A percentile compares a stretch with the other conserved stretches of the same genome.
phyloP scores from a whole-genome alignment of 2,888 invertebrate genomes.

The Tenthredo notha region DNA sequence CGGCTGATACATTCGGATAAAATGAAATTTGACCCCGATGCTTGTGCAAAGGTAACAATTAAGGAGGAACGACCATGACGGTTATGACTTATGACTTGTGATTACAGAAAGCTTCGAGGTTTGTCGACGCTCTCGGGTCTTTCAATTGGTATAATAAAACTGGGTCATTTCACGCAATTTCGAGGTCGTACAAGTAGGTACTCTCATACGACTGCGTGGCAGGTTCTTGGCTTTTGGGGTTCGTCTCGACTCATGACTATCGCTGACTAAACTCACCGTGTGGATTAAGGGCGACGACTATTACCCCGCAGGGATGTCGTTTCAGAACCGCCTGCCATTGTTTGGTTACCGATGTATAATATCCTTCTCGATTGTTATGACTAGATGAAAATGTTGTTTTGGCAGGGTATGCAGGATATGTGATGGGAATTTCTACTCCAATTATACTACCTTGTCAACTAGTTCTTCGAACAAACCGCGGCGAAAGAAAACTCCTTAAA shows the following conservation, averaged over 20 bases:
- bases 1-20: background rate
- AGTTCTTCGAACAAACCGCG: background rate
- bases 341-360: constrained; percentile 1
- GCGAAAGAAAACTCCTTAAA: constrained; percentile 12
- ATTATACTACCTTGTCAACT: constrained; percentile 40
- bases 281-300: background rate
- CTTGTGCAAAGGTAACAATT: constrained; percentile 5
- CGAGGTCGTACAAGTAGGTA: constrained; percentile 14
- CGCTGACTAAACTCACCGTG: background rate
- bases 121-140: constrained; percentile 2
- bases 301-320: constrained; percentile 21
- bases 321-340: background rate
- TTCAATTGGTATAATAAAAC: background rate
- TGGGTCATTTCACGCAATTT: constrained; percentile 22
- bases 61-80: background rate
- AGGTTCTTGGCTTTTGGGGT: constrained; percentile 5
- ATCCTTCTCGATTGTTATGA: background rate
- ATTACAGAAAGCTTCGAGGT: constrained; percentile 8
- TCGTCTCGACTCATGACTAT: background rate
- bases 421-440: background rate
- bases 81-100: constrained; percentile 19
- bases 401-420: background rate
- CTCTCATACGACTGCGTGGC: background rate
- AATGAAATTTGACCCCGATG: constrained; percentile 13
- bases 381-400: background rate